phyloP scores from a whole-genome alignment of 2,113 vertebrate species.

The Damaliscus lunatus region DNA sequence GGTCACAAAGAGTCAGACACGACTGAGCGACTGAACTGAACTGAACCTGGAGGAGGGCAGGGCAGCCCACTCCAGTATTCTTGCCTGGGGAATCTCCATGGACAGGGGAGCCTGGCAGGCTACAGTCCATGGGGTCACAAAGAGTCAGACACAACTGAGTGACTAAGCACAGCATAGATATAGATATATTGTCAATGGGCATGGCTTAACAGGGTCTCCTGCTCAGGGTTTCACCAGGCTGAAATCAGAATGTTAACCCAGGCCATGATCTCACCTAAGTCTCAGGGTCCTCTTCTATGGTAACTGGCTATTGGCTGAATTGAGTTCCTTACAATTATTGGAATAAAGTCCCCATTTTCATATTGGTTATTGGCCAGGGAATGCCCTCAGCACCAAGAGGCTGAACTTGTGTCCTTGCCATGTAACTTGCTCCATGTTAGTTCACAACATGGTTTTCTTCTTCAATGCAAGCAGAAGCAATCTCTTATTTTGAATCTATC shows the following conservation, averaged over 20 bases:
- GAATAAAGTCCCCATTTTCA: background rate
- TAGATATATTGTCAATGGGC: background rate
- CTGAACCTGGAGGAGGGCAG: background rate
- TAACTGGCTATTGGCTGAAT: background rate
- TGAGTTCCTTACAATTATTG: background rate
- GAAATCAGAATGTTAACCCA: background rate
- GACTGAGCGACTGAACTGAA: too few relatives aligned
- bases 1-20: fast-evolving
- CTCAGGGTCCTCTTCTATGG: background rate
- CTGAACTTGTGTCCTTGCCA: background rate
- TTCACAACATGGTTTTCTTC: background rate
- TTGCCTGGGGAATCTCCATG: background rate
- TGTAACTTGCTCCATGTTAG: background rate
- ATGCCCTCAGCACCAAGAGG: background rate
- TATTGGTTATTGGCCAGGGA: background rate
- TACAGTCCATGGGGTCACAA: background rate
- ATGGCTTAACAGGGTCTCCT: background rate
- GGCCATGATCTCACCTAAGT: background rate
- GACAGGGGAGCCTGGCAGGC: background rate
- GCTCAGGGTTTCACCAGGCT: background rate
- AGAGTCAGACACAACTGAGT: background rate
- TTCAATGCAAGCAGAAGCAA: background rate
- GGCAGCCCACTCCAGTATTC: background rate
- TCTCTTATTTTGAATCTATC: background rate
- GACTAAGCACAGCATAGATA: background rate